Evolutionary conservation across 2,888 invertebrate species (phyloP).

Genomic region (Lepidocyrtinus sp.): DNA sequence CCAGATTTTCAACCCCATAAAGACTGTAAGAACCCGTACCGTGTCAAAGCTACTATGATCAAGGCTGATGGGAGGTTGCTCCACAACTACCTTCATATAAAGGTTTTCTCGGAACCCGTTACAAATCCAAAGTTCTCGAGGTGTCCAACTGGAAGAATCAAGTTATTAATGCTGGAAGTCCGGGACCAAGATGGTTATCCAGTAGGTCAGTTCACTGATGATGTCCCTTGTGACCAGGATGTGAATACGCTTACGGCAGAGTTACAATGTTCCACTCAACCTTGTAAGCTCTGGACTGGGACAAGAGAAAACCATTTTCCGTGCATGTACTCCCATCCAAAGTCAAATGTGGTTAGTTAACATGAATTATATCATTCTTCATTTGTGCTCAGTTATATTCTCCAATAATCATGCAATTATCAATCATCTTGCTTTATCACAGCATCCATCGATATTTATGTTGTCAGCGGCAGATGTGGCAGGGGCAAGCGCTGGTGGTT

Average conservation of each 20-base stretch:
- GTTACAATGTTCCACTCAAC: background rate
- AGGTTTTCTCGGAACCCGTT: slow-evolving; percentile 12
- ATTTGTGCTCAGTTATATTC: no score
- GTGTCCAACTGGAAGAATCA: slow-evolving; percentile 43
- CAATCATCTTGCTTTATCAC: no score
- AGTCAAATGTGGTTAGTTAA: no score
- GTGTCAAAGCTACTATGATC: slow-evolving; percentile 31
- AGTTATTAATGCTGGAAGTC: slow-evolving; percentile 40
- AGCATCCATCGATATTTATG: slow-evolving; percentile 29
- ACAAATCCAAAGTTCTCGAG: background rate
- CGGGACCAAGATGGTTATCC: slow-evolving; percentile 44
- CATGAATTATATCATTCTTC: no score
- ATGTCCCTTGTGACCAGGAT: background rate
- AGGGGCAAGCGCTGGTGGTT: background rate
- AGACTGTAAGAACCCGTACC: slow-evolving; percentile 36
- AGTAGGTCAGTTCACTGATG: slow-evolving; percentile 42
- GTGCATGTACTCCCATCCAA: slow-evolving; percentile 26
- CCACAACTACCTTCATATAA: slow-evolving; percentile 51
- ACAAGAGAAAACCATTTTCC: slow-evolving; percentile 9
- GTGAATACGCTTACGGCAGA: background rate
- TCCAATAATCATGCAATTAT: no score
- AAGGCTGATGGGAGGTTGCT: slow-evolving; percentile 19
- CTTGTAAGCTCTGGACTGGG: background rate
- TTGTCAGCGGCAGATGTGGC: background rate
- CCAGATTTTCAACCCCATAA: slow-evolving; percentile 6